Evolutionary conservation across 2,888 invertebrate genomes (phyloP), one percentile per base, ranked within the genome.

Genomic region (Amorpha juglandis): DNA sequence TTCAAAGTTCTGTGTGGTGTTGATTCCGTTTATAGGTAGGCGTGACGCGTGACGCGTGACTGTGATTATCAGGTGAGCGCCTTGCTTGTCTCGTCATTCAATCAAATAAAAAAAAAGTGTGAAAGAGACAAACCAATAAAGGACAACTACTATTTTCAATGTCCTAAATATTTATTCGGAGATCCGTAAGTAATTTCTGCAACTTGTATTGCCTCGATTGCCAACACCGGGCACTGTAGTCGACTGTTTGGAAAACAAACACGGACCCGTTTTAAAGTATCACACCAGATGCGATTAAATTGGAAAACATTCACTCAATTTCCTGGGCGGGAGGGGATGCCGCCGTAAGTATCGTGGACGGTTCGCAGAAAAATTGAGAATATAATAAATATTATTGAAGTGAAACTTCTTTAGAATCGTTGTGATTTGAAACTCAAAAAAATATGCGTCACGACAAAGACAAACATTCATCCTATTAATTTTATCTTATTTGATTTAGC

Each of bases 291-390:
- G 86, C 89, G 90, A 91, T 92, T 92, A 91, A 91, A 92, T 91
- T 87, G 90, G 88, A 91, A 92, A 92, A 91, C 92, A 92, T 92
- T 92, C 91, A 91, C 90, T 92, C 92, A 91, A 92, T 92, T 92
- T 92, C 92, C 91, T 87, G 88, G 80, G 81, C 88, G 85, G 84
- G 87, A 88, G 87, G 83, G 84, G 86, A 81, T 77, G 76, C 83
- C 82, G 79, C 76, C 77, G 83, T 77, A 77, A 74, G 78, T 73
- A 68, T 65, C 77, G 69, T 48, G 82, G 78, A 85, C 69, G 38
- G 82, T 69, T 67, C 14, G 75, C 79, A 85, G 63, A 76, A 68
- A 67, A 73, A 72, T 47, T 52, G 64, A 67, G 63, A 27, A 45
- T 19, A 16, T 50, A 52, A 51, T 53, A 63, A 45, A 45, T 7